Base-by-base conservation (phyloP, 2,888 invertebrate species). In the Lepidocyrtoides sp. region DNA sequence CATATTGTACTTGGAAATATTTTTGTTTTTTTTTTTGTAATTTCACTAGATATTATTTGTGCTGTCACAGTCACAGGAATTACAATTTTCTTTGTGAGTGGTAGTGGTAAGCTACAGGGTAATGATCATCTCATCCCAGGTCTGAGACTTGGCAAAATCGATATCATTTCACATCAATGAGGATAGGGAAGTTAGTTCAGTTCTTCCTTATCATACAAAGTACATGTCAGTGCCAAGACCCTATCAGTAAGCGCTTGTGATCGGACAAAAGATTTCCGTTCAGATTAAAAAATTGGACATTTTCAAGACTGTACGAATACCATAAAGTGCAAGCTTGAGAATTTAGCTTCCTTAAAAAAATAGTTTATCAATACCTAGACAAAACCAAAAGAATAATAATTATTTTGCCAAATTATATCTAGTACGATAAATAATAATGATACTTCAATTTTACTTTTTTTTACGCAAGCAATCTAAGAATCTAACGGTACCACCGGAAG, bases 201-300 rank as follows among this genome's bases (percentile, higher is more conserved):
- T 57, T 81, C 48, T 57, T 57, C 57, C 57, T 57, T 57, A 57
- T 20, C 57, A 8, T 20, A 63, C 14, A 63, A 26, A n/a, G n/a
- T n/a, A n/a, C n/a, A n/a, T n/a, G 82, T 63, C 82, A 63, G 82
- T 82, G 82, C 66, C 82, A 82, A 82, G 44, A 63, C 63, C 63
- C 63, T 82, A n/a, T n/a, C 10, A 57, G 57, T 20, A 17, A 10
- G 23, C 51, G 7, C 2, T 57, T 57, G 3, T 2, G 48, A 12
- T 12, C 48, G 48, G 4, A n/a, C n/a, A n/a, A 2, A 8, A 48
- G 57, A 57, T 20, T 20, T 57, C 57, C 57, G 57, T 57, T 17
- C 3, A 20, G 17, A 20, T 57, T 20, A 41, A 41, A 10, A 4
- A 57, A 57, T 20, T 20, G 57, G 23, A 20, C 1, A 57, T 57